These are phyloP conservation scores for Drosophila prostipennis DNA, from an alignment of 2,888 invertebrate genomes.

Conservation along the genomic window DNA sequence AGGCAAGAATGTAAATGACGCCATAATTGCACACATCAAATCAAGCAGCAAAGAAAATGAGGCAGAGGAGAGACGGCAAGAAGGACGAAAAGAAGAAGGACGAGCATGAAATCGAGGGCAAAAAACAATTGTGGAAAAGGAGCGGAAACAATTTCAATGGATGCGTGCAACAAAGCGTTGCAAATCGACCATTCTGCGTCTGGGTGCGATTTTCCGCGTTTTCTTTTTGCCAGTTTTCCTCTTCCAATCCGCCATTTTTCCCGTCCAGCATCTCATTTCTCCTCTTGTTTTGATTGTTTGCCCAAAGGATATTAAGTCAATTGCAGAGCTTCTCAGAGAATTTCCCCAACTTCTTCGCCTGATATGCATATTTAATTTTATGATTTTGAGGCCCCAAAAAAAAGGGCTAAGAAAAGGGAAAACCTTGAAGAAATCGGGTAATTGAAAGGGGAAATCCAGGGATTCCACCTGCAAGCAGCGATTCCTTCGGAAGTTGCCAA, in stretches of 20 bases:
- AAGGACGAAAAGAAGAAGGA: constrained; percentile 11
- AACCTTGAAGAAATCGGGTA: constrained; percentile 4
- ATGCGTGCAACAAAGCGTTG: constrained; percentile 78
- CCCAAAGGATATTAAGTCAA: constrained; percentile 77
- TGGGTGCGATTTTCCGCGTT: constrained; percentile 38
- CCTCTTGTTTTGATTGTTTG: constrained; percentile 71
- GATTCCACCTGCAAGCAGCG: neutral
- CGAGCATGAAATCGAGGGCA: constrained; percentile 16
- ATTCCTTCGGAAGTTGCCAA: constrained; percentile 22
- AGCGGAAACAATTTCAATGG: constrained; percentile 49
- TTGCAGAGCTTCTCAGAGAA: constrained; percentile 45
- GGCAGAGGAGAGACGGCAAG: neutral
- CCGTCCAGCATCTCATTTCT: constrained; percentile 4
- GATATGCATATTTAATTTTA: constrained; percentile 75
- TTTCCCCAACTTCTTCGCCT: constrained; percentile 38
- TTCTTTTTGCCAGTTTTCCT: constrained; percentile 11
- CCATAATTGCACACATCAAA: constrained; percentile 80
- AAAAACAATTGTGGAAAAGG: constrained; percentile 25
- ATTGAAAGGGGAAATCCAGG: constrained; percentile 1
- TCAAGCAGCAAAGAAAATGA: constrained; percentile 39
- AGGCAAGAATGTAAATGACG: constrained; percentile 78
- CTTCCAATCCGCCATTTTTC: neutral
- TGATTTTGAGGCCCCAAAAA: constrained; percentile 31
- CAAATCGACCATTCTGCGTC: constrained; percentile 57
- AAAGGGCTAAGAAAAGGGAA: neutral